Evolutionary conservation across 2,113 vertebrate genomes (phyloP), one percentile per base, ranked within the genome.

Genomic region (Cariama cristata): DNA sequence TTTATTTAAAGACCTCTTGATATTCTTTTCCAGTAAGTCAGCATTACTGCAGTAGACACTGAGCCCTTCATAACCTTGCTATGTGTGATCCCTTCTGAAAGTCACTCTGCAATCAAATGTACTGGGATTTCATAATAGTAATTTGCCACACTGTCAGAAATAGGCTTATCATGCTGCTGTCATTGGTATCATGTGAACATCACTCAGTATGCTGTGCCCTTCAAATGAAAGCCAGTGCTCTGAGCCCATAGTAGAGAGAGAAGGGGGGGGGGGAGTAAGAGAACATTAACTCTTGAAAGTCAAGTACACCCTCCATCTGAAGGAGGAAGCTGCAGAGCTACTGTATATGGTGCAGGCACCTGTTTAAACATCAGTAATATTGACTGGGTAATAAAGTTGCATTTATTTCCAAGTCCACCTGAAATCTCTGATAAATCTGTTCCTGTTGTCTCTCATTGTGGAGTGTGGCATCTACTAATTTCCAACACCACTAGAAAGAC

Each of bases 131-230:
- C 97, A 91, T 83, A 86, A 97, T 79, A 93, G 93, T 84, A 93
- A 97, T 98, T 97, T 97, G 93, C 94, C 88, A 93, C 96, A 95
- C 93, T 95, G 96, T 94, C 93, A 96, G 92, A 95, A 97, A 97
- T 95, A 97, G 94, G 92, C 52, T 97, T 90, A 59, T 88, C 93
- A 6, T 85, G 88, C 88, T 84, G 85, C 93, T 96, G 94, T 69
- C 96, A 85, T 12, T 87, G 97, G 95, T 82, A 2, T 95, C 93
- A 96, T 93, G 93, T 95, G 93, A 94, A 93, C 83, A 80, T 62
- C 88, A 5, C 75, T 35, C 74, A 8, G 55, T 23, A 32, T 38
- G 87, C 90, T 71, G 83, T 92, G 94, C 86, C 97, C 96, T 97
- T 97, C 97, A 96, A 33, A 63, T 5, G 35, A 68, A 56, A 95